A percentile compares a stretch with the other conserved stretches of the same genome.
Conservation (phyloP, 2,113 vertebrate genomes). For the Rhinolophus ferrumequinum region DNA sequence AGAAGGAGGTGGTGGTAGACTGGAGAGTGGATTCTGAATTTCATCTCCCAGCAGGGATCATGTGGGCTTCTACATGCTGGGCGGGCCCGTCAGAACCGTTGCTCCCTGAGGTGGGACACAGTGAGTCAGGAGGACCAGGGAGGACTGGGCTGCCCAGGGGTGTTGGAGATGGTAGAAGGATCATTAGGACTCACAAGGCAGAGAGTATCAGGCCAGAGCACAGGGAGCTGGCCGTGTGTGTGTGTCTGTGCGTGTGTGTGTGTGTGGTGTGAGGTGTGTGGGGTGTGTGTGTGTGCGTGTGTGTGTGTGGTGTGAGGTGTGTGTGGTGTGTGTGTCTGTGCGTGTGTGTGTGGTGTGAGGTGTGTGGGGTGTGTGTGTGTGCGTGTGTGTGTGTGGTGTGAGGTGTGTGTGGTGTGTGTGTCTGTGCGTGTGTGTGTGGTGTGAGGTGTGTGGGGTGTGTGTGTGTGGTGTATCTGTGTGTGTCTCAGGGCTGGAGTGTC, state of each 20-base stretch:
- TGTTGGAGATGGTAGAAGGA: too few relatives aligned
- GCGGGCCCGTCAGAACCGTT: not conserved
- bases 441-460: not conserved
- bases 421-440: not conserved
- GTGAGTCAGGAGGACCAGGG: not conserved
- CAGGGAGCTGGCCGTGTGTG: not conserved
- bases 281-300: too few relatives aligned
- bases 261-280: too few relatives aligned
- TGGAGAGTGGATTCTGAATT: not conserved
- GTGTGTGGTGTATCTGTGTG: not conserved
- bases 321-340: not conserved
- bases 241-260: not conserved
- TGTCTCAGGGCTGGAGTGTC: not conserved
- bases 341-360: not conserved
- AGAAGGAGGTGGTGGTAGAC: not conserved
- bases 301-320: not conserved
- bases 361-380: too few relatives aligned
- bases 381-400: not conserved
- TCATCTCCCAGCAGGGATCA: not conserved
- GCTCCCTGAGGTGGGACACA: too few relatives aligned
- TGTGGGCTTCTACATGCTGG: fast-evolving
- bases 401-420: not conserved
- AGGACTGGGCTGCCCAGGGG: too few relatives aligned
- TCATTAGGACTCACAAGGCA: not conserved
- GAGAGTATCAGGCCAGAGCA: not conserved